A percentile compares a stretch with the other conserved stretches of the same genome.
Conservation (phyloP, 1,140 invertebrate genomes). For the Plutomurus gul region DNA sequence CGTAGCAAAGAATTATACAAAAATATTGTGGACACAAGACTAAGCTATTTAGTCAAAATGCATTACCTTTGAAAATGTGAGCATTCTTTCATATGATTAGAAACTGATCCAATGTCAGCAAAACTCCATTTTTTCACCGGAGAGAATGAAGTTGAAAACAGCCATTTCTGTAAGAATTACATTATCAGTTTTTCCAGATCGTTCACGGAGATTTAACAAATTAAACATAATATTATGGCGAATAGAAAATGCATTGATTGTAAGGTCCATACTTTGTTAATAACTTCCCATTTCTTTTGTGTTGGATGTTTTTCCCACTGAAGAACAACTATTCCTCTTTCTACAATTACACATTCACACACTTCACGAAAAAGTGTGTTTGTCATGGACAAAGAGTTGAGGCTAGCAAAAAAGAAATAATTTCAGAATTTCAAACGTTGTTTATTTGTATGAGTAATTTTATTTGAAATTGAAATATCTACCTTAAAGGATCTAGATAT, state of each 20-base stretch:
- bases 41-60: no score
- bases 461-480: no score
- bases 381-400: conserved; percentile 41
- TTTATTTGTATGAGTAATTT: background rate
- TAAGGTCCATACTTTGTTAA: conserved; percentile 30
- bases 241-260: background rate
- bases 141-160: conserved; percentile 47
- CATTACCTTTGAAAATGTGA: conserved; percentile 36
- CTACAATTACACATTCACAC: conserved; percentile 32
- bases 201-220: no score
- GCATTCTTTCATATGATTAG: conserved; percentile 48
- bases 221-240: no score
- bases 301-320: conserved; percentile 46
- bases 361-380: conserved; percentile 34
- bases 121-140: conserved; percentile 49
- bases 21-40: no score
- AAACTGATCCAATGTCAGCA: conserved; percentile 32
- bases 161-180: conserved; percentile 42
- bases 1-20: background rate
- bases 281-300: conserved; percentile 32
- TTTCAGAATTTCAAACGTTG: background rate
- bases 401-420: conserved; percentile 30
- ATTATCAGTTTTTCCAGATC: background rate
- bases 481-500: conserved; percentile 50
- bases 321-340: conserved; percentile 48